A percentile compares a stretch with the other conserved stretches of the same genome.
Conservation (phyloP, 2,888 invertebrate genomes). For the Aspidiotus destructor region DNA sequence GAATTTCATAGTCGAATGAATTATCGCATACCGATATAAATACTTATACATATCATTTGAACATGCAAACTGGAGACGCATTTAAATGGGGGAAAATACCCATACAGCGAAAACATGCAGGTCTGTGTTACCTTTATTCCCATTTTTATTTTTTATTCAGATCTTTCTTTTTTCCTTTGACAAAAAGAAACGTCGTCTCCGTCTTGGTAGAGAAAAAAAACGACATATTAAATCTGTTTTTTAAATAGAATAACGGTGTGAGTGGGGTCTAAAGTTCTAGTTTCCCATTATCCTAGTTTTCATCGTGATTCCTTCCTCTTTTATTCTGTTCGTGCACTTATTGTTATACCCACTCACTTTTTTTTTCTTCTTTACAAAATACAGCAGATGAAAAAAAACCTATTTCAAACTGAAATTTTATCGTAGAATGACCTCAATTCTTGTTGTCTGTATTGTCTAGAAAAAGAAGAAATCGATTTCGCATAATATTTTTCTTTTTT, state of each 20-base stretch:
- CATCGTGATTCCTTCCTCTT: not conserved
- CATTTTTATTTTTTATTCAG: slow-evolving; percentile 1
- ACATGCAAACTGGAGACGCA: not conserved
- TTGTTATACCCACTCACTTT: slow-evolving; percentile 1
- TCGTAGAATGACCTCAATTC: slow-evolving; percentile 5
- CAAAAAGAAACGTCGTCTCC: slow-evolving; percentile 5
- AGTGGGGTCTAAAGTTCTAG: not conserved
- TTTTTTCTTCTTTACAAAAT: not conserved
- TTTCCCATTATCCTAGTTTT: too few species aligned
- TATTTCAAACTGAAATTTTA: not conserved
- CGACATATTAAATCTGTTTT: slow-evolving; percentile 7
- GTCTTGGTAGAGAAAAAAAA: not conserved
- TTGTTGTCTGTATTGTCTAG: not conserved
- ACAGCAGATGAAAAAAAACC: slow-evolving; percentile 7
- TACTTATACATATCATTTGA: not conserved
- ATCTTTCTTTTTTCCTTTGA: slow-evolving; percentile 4
- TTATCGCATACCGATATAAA: not conserved
- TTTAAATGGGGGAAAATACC: not conserved
- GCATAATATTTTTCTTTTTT: not conserved
- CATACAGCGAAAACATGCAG: not conserved
- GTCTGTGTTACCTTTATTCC: too few species aligned
- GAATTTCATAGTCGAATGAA: not conserved
- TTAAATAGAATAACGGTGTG: slow-evolving; percentile 11
- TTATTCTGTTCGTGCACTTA: not conserved
- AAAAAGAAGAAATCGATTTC: not conserved